Conservation (phyloP, 2,797 vertebrate genomes). For the Ctenopoma multispine region DNA sequence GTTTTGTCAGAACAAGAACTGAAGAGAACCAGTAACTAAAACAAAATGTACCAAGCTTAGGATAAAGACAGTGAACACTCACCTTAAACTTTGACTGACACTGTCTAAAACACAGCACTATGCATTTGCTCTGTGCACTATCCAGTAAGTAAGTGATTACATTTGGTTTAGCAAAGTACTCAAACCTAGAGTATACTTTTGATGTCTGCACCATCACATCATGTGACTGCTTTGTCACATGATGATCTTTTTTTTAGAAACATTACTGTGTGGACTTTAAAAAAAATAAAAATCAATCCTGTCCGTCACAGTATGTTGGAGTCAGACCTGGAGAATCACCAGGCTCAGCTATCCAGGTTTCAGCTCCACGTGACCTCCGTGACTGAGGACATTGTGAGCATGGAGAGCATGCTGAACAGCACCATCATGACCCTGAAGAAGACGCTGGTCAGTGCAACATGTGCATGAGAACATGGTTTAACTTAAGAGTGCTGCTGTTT, state of each 20-base stretch:
- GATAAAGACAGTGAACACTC: too few species aligned
- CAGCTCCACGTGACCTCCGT: conserved; percentile 70
- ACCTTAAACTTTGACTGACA: neutral
- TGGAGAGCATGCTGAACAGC: conserved; percentile 69
- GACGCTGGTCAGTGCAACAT: conserved; percentile 53
- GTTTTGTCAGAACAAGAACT: too few species aligned
- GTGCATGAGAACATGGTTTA: neutral
- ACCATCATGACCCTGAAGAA: conserved; percentile 63
- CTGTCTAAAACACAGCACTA: neutral
- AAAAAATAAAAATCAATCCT: neutral
- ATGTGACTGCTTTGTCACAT: neutral
- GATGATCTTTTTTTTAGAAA: too few species aligned
- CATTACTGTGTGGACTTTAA: neutral
- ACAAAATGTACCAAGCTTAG: too few species aligned
- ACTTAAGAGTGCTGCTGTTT: neutral
- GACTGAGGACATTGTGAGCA: conserved; percentile 62
- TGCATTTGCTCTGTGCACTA: neutral
- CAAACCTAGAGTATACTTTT: neutral
- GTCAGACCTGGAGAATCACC: conserved; percentile 77
- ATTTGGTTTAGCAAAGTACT: neutral
- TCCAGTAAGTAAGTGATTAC: neutral
- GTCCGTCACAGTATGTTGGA: conserved; percentile 57
- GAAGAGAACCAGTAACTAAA: too few species aligned
- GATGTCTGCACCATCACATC: neutral
- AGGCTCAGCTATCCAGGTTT: conserved; percentile 77